phyloP scores from a whole-genome alignment of 2,113 vertebrate species.

The Cercocebus atys region DNA sequence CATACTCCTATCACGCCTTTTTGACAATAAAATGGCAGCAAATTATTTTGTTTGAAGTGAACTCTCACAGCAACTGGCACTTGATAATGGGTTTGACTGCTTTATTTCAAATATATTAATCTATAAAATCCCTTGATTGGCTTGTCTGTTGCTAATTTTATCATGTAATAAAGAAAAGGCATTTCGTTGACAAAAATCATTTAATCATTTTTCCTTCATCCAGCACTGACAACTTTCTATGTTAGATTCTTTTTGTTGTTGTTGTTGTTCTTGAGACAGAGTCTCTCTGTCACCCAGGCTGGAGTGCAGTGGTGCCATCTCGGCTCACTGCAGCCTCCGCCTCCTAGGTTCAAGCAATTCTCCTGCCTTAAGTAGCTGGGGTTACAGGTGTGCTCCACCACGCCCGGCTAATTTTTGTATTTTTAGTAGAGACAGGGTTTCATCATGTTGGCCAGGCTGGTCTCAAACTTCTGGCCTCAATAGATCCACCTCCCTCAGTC shows the following conservation, averaged over 20 bases:
- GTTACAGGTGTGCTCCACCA: too few species aligned
- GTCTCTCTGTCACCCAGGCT: too few species aligned
- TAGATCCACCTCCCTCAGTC: too few species aligned
- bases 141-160: neutral
- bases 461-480: too few species aligned
- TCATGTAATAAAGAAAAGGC: neutral
- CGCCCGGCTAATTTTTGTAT: fast-evolving
- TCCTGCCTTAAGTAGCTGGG: too few species aligned
- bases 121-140: neutral
- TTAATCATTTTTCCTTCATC: neutral
- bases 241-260: neutral
- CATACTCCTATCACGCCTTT: neutral
- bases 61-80: neutral
- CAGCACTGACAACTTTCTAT: neutral
- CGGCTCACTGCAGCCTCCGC: too few species aligned
- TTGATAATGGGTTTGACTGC: neutral
- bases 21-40: neutral
- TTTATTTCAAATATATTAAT: neutral
- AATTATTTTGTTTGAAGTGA: neutral
- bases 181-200: neutral
- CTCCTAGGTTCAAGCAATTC: too few species aligned
- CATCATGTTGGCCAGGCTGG: too few species aligned
- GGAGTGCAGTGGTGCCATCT: too few species aligned
- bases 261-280: too few species aligned
- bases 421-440: too few species aligned